Base-by-base conservation (phyloP, 2,888 invertebrate genomes). In the Agrotis ipsilon region DNA sequence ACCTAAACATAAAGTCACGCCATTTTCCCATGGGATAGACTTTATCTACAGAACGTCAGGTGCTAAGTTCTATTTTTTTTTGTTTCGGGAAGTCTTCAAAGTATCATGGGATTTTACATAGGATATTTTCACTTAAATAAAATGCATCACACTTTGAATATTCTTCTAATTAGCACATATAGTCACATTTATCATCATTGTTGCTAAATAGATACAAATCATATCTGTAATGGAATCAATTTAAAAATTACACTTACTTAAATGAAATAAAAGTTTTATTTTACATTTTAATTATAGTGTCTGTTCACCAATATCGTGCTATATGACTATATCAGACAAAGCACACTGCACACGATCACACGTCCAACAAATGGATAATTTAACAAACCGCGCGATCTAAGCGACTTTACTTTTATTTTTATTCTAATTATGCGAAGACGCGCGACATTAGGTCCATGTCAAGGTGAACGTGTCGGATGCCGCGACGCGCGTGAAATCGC, bases 391-490 rank as follows among this genome's bases (percentile, higher is more conserved):
- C 82, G 57, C 72, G 74, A 72, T 72, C 73, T 65, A 81, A 80
- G 73, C 77, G 78, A 87, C 86, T 86, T 89, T 86, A 89, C 84
- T 89, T 91, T 90, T 90, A 88, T 91, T 88, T 89, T 86, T 86
- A 87, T 88, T 88, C 82, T 91, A 91, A 92, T 92, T 90, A 92
- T 90, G 89, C 88, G 87, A 88, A 85, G 86, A 80, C 74, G 80
- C 77, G 89, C 90, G 92, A 93, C 92, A 91, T 90, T 93, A 91
- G 84, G 75, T 85, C 52, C 88, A 88, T 90, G 94, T 94, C 94
- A 94, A 94, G 94, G 94, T 92, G 89, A 94, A 73, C 93, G 68
- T 78, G 86, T 88, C 84, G 75, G 66, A 64, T 72, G 64, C 72
- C 54, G 68, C 70, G 65, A 16, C 72, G 80, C 61, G 72, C 73